phyloP scores from a whole-genome alignment of 2,113 vertebrate genomes.

The Chascanopsetta lugubris region DNA sequence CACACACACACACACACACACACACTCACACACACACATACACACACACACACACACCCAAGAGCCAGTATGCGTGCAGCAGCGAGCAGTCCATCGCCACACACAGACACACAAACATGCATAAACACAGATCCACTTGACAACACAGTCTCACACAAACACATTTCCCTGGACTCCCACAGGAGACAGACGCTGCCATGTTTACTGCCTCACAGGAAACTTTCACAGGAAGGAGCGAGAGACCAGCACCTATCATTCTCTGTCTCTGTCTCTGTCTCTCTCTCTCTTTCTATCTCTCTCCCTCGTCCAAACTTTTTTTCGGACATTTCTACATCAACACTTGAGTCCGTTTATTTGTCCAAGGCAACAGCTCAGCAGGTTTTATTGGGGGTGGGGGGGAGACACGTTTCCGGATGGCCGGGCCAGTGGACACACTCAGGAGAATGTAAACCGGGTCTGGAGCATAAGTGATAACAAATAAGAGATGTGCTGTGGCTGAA shows the following conservation, averaged over 20 bases:
- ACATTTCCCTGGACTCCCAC: conserved; percentile 63
- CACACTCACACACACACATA: conserved; percentile 14
- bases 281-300: too few relatives aligned
- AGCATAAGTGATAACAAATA: conserved; percentile 78
- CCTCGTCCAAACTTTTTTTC: conserved; percentile 54
- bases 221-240: conserved; percentile 80
- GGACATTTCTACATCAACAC: conserved; percentile 89
- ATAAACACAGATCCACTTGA: conserved; percentile 60
- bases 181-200: conserved; percentile 88
- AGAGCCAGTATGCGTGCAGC: conserved; percentile 42
- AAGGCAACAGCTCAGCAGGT: conserved; percentile 86
- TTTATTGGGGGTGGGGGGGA: conserved; percentile 82
- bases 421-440: conserved; percentile 65
- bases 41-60: conserved; percentile 26
- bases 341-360: conserved; percentile 91
- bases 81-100: conserved; percentile 61
- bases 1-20: conserved; percentile 54
- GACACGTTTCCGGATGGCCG: conserved; percentile 74
- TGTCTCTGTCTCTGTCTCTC: conserved; percentile 8
- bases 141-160: conserved; percentile 64
- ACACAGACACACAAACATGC: conserved; percentile 64
- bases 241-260: conserved; percentile 70
- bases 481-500: conserved; percentile 70
- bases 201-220: conserved; percentile 93
- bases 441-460: conserved; percentile 80